Conservation (phyloP, 2,113 vertebrate genomes). For the Phainopepla nitens region DNA sequence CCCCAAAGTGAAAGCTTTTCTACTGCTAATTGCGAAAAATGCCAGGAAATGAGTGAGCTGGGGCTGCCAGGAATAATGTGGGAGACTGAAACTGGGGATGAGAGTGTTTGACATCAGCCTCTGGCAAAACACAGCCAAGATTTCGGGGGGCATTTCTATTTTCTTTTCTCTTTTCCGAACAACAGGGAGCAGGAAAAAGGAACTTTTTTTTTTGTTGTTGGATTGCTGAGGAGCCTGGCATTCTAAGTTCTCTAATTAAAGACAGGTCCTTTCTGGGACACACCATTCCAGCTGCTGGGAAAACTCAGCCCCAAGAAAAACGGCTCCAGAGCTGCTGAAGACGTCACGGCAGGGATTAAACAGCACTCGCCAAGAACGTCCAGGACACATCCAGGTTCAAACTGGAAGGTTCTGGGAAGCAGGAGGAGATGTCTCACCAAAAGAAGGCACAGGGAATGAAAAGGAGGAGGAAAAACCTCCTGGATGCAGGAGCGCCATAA, state of each 20-base stretch:
- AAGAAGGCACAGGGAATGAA: neutral
- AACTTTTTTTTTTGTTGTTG: neutral
- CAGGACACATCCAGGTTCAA: neutral
- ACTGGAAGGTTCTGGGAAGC: neutral
- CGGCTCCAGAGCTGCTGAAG: neutral
- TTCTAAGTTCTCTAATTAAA: neutral
- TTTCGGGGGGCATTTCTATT: neutral
- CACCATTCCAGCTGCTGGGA: neutral
- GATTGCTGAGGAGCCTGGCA: neutral
- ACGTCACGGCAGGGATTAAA: neutral
- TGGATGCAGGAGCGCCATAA: neutral
- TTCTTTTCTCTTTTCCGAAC: neutral
- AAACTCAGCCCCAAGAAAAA: neutral
- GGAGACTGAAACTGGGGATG: neutral
- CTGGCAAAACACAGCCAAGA: neutral
- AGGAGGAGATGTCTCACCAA: neutral
- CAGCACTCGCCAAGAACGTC: neutral
- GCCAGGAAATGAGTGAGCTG: slow-evolving; percentile 33
- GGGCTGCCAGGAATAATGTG: slow-evolving; percentile 22
- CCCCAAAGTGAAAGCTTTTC: slow-evolving; percentile 28
- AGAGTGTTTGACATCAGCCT: neutral
- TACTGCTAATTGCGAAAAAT: slow-evolving; percentile 28
- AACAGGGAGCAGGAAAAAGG: neutral
- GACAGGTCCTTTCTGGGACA: slow-evolving; percentile 29
- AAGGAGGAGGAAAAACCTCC: neutral